Percentiles rank a stretch among this genome's conserved stretches.
These are phyloP conservation scores for Cynopterus sphinx DNA, from an alignment of 2,797 vertebrate species.

Conservation along the genomic window DNA sequence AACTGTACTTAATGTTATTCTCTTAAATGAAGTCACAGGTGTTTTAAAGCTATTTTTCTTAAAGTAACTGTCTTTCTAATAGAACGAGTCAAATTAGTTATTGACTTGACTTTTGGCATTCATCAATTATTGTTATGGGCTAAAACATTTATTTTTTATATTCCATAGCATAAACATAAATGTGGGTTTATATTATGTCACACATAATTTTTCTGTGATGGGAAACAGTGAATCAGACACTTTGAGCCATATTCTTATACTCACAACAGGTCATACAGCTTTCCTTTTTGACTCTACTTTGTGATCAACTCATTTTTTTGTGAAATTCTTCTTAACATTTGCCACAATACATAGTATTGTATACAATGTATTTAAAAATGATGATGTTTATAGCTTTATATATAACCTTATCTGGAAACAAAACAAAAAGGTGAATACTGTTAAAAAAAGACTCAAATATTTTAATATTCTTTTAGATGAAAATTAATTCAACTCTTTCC, in stretches of 20 bases:
- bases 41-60: constrained; percentile 45
- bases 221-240: neutral
- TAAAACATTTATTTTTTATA: neutral
- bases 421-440: neutral
- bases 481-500: neutral
- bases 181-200: neutral
- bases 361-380: neutral
- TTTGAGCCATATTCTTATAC: neutral
- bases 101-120: neutral
- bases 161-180: neutral
- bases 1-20: neutral
- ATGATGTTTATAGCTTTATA: neutral
- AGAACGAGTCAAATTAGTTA: neutral
- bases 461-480: neutral
- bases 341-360: neutral
- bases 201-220: neutral
- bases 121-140: neutral
- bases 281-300: neutral
- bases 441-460: neutral
- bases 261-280: neutral
- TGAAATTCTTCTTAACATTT: neutral
- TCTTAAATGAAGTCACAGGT: neutral
- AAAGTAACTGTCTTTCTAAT: neutral
- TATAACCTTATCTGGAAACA: neutral
- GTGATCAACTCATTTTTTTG: neutral